Evolutionary conservation across 2,888 invertebrate species (phyloP).

Genomic region (Pardosa pseudoannulata): DNA sequence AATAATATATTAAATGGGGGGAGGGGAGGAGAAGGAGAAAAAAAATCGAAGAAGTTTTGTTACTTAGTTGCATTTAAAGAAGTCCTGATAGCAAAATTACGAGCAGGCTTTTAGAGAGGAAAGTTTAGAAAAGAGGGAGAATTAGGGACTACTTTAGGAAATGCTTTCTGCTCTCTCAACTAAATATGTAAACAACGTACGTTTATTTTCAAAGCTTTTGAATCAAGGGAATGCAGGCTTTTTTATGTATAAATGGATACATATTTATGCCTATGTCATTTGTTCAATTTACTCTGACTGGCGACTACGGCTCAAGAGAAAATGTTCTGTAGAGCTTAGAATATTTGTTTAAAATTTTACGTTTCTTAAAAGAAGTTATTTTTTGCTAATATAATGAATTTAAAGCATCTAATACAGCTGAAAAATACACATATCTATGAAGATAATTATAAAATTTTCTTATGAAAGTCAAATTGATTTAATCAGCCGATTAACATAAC

Average conservation of each 20-base stretch:
- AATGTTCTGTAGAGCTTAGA: neutral
- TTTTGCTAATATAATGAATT: no score
- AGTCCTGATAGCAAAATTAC: conserved; percentile 53
- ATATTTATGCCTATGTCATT: neutral
- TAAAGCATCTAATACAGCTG: no score
- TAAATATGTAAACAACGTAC: conserved; percentile 3
- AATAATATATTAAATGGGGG: conserved; percentile 30
- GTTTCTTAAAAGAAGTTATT: neutral
- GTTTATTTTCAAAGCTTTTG: neutral
- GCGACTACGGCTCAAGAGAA: neutral
- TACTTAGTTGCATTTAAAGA: conserved; percentile 48
- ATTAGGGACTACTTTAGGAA: conserved; percentile 66
- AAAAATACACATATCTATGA: no score
- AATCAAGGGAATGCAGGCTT: neutral
- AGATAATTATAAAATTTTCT: no score
- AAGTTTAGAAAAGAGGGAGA: conserved; percentile 32
- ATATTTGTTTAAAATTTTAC: neutral
- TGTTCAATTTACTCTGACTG: conserved; percentile 7
- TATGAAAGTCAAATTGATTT: no score
- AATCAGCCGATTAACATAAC: no score
- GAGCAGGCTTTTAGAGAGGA: conserved; percentile 52
- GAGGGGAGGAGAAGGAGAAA: neutral
- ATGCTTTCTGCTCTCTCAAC: neutral
- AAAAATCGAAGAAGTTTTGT: conserved; percentile 48
- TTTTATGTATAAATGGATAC: neutral